Base-by-base conservation (phyloP, 1,140 invertebrate genomes). In the Xylocopa sonorina region DNA sequence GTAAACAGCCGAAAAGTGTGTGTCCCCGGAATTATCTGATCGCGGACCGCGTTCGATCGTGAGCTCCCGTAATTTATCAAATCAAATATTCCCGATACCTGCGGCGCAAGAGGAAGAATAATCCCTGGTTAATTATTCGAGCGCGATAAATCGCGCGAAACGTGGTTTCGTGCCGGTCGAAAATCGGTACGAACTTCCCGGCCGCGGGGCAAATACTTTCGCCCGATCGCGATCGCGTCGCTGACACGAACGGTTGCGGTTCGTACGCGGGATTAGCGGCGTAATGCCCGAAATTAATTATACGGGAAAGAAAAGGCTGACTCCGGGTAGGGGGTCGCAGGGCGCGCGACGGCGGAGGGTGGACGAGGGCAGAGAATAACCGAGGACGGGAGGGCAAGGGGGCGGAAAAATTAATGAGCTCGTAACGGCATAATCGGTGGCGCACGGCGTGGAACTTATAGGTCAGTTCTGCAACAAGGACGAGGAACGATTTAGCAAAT, bases 331-430 rank as follows among this genome's bases (percentile, higher is more conserved):
- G 43, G 60, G 32, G 4, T 41, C 21, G 32, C 24, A 5, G 12
- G 43, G n/a, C n/a, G n/a, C n/a, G n/a, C n/a, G 27, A 50, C 9
- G 18, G 4, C 9, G 21, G 18, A 29, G 41, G n/a, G n/a, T n/a
- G n/a, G n/a, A 62, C 21, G 34, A 16, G 29, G n/a, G 60, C 14
- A 48, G 60, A 18, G 60, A 74, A 77, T 58, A 64, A 75, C 66
- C 29, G 76, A n/a, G n/a, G n/a, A n/a, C n/a, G 58, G 10, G 48
- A 4, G 55, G 27, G 48, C 34, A 16, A 24, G 53, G n/a, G 38
- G n/a, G n/a, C n/a, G 69, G 83, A 82, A 85, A 82, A 85, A 85
- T 84, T 80, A 84, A 84, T 72, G 83, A 72, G 81, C 81, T 80
- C 82, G 81, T 80, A 75, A 82, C 64, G 81, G 81, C 51, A 80